Evolutionary conservation across 2,888 invertebrate species (phyloP).

Genomic region (Oxycera nigricornis): DNA sequence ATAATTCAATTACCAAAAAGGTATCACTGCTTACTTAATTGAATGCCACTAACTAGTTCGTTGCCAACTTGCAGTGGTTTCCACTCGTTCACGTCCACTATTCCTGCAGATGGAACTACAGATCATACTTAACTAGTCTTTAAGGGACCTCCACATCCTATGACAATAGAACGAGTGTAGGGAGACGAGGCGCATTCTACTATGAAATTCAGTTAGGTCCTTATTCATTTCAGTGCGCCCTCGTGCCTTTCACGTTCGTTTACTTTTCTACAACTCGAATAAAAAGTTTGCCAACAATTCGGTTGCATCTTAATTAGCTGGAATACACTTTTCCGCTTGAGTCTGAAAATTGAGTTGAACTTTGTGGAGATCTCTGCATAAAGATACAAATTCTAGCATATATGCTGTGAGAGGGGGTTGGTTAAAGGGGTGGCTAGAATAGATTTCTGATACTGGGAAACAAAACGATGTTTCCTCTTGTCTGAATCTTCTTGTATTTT

Average conservation of each 20-base stretch:
- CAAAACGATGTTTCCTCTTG: no score
- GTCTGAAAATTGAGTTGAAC: not conserved
- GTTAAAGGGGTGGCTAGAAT: no score
- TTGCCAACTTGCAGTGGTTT: not conserved
- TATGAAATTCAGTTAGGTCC: not conserved
- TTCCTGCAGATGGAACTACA: not conserved
- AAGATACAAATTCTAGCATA: no score
- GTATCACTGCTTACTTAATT: conserved; percentile 7
- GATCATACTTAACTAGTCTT: not conserved
- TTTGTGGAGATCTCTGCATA: not conserved
- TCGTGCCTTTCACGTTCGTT: not conserved
- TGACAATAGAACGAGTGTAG: no score
- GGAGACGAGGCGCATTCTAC: not conserved
- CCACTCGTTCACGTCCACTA: not conserved
- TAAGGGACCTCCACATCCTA: not conserved
- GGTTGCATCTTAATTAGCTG: conserved; percentile 37
- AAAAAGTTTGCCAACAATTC: conserved; percentile 22
- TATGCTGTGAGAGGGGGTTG: no score
- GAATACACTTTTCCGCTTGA: conserved; percentile 13
- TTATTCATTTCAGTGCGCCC: not conserved
- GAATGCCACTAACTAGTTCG: conserved; percentile 6
- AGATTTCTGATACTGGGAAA: no score
- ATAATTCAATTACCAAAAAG: not conserved
- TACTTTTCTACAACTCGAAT: not conserved
- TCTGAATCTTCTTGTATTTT: no score